Conservation (phyloP, 1,140 invertebrate species). For the Drosophila leontia region DNA sequence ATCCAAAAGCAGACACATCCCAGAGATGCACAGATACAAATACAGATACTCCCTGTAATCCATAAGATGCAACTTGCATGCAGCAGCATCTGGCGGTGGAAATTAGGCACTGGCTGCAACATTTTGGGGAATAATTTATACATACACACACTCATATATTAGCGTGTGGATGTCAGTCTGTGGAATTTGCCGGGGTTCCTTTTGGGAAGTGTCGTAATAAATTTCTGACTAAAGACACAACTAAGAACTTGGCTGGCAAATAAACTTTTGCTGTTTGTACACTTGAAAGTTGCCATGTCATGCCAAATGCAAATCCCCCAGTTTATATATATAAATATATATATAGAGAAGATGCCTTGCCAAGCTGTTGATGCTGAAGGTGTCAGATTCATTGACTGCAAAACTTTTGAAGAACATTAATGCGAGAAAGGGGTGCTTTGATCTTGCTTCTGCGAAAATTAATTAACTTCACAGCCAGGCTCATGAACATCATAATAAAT, state of each 20-base stretch:
- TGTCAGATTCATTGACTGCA: conserved; percentile 42
- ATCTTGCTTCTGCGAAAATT: conserved; percentile 37
- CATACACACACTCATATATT: conserved; percentile 10
- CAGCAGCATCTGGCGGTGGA: conserved; percentile 18
- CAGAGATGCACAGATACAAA: conserved; percentile 3
- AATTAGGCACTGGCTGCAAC: conserved; percentile 36
- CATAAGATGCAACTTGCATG: conserved; percentile 12
- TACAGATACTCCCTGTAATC: neutral
- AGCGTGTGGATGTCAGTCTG: conserved; percentile 17
- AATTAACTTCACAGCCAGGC: conserved; percentile 39
- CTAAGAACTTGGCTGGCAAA: conserved; percentile 33
- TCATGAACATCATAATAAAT: conserved; percentile 34
- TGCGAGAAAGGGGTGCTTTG: conserved; percentile 9
- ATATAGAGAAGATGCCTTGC: conserved; percentile 5
- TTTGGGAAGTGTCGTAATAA: conserved; percentile 52
- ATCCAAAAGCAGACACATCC: conserved; percentile 9
- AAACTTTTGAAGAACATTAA: conserved; percentile 32
- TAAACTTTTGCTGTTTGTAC: conserved; percentile 53
- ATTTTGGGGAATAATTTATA: conserved; percentile 36
- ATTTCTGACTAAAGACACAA: conserved; percentile 42
- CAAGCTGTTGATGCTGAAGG: conserved; percentile 28
- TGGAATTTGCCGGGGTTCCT: conserved; percentile 30
- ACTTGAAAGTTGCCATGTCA: conserved; percentile 51
- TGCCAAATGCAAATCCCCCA: conserved; percentile 39
- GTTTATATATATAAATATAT: conserved; percentile 24